phyloP scores from a whole-genome alignment of 92 coral and sea anemone genomes.

The Porites rus region DNA sequence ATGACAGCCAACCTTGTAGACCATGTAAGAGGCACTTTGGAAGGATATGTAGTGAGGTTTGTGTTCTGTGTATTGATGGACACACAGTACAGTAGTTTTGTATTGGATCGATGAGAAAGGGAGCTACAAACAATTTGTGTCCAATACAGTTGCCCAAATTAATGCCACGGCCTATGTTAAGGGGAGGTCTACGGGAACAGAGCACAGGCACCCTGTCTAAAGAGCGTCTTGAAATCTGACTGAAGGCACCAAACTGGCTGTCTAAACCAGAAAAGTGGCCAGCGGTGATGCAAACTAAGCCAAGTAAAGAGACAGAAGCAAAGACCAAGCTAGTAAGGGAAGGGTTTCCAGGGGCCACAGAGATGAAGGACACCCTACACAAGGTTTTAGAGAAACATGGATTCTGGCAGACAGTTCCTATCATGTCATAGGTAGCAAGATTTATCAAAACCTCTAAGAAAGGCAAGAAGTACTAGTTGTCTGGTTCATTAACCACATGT shows the following conservation, averaged over 20 bases:
- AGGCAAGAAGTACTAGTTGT: too few species aligned
- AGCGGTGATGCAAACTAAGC: too few species aligned
- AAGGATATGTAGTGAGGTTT: too few species aligned
- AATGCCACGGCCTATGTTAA: constrained; percentile 37
- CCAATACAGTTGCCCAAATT: too few species aligned
- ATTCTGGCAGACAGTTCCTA: constrained; percentile 44
- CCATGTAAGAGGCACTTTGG: not conserved
- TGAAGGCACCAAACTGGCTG: too few species aligned
- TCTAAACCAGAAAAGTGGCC: too few species aligned
- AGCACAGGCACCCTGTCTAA: not conserved
- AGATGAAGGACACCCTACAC: not conserved
- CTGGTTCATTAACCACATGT: too few species aligned
- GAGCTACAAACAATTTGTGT: not conserved
- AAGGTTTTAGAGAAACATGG: too few species aligned
- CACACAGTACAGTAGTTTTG: constrained; percentile 49
- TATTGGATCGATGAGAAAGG: constrained; percentile 19
- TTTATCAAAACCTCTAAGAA: constrained; percentile 19
- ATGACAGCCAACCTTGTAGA: constrained; percentile 24
- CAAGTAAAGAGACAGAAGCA: too few species aligned
- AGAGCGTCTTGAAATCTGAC: too few species aligned
- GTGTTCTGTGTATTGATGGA: constrained; percentile 36
- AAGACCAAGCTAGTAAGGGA: not conserved
- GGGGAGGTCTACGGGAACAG: constrained; percentile 36
- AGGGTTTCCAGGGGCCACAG: not conserved
- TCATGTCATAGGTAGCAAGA: constrained; percentile 22